Percentiles rank a stretch among this genome's conserved stretches.
phyloP scores from a whole-genome alignment of 2,888 invertebrate species.

The Criorhina ranunculi region DNA sequence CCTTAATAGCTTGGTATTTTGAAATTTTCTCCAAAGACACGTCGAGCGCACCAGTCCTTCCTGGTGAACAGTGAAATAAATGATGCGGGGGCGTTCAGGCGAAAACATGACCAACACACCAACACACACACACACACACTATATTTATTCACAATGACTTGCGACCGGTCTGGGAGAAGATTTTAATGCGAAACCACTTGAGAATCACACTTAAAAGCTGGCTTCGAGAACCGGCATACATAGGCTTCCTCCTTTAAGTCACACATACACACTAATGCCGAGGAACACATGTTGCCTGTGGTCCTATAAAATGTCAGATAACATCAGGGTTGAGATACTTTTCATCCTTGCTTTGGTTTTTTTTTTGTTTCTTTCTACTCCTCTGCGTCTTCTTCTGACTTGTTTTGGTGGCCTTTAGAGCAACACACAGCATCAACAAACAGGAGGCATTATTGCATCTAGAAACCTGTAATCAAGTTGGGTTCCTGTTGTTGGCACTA shows the following conservation, averaged over 20 bases:
- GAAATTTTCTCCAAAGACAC: conserved; percentile 25
- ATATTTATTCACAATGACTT: not conserved
- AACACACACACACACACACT: not conserved
- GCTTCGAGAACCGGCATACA: conserved; percentile 10
- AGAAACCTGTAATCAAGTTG: conserved; percentile 59
- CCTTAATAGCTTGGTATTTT: conserved; percentile 49
- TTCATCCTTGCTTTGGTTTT: conserved; percentile 14
- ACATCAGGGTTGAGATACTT: conserved; percentile 55
- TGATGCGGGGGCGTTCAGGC: conserved; percentile 55
- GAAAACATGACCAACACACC: conserved; percentile 29
- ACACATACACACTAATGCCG: not conserved
- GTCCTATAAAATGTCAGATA: conserved; percentile 59
- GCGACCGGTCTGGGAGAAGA: conserved; percentile 22
- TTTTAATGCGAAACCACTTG: conserved; percentile 60
- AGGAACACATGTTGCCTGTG: conserved; percentile 57
- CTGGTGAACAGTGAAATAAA: conserved; percentile 14
- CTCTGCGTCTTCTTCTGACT: not conserved
- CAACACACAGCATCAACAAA: conserved; percentile 43
- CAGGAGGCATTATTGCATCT: conserved; percentile 61
- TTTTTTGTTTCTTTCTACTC: not conserved
- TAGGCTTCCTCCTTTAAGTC: not conserved
- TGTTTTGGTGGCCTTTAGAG: conserved; percentile 34
- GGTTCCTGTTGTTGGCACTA: conserved; percentile 24
- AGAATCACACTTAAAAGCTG: conserved; percentile 18
- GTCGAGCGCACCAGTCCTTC: not conserved